These are phyloP conservation scores for Papilio polyxenes DNA, from an alignment of 1,140 invertebrate species.

Conservation along the genomic window DNA sequence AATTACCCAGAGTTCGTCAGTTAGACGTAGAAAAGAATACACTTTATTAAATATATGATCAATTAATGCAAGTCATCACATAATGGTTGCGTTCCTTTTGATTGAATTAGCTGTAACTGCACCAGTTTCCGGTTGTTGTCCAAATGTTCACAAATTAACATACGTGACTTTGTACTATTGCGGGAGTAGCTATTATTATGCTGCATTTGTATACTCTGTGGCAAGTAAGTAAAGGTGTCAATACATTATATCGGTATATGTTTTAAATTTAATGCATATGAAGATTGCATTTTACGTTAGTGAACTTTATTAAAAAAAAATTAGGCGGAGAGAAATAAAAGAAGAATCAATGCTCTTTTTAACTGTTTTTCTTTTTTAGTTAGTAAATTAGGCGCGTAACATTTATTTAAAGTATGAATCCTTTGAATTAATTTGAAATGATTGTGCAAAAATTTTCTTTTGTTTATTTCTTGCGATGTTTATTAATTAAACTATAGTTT, in stretches of 20 bases:
- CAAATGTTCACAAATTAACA: constrained; percentile 27
- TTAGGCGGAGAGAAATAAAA: neutral
- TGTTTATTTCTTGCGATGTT: too few relatives aligned
- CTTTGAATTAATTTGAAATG: too few relatives aligned
- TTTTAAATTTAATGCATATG: neutral
- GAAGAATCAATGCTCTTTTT: neutral
- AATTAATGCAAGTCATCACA: constrained; percentile 5
- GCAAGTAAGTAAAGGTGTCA: neutral
- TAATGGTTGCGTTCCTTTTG: neutral
- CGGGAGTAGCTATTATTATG: neutral
- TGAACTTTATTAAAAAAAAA: neutral
- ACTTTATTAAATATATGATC: neutral
- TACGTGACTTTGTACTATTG: constrained; percentile 13
- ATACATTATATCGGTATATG: neutral
- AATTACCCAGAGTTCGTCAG: too few relatives aligned
- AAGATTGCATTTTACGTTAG: neutral
- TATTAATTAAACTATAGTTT: neutral
- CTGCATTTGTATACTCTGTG: constrained; percentile 12
- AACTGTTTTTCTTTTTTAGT: too few relatives aligned
- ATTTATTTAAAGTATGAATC: too few relatives aligned
- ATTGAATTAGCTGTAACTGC: constrained; percentile 24
- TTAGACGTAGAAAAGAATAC: too few relatives aligned
- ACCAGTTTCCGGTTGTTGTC: constrained; percentile 14
- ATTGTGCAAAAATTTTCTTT: too few relatives aligned
- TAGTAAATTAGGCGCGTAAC: too few relatives aligned